Evolutionary conservation across 2,113 vertebrate species (phyloP), one percentile per base, ranked within the genome.

Genomic region (Paralichthys olivaceus): DNA sequence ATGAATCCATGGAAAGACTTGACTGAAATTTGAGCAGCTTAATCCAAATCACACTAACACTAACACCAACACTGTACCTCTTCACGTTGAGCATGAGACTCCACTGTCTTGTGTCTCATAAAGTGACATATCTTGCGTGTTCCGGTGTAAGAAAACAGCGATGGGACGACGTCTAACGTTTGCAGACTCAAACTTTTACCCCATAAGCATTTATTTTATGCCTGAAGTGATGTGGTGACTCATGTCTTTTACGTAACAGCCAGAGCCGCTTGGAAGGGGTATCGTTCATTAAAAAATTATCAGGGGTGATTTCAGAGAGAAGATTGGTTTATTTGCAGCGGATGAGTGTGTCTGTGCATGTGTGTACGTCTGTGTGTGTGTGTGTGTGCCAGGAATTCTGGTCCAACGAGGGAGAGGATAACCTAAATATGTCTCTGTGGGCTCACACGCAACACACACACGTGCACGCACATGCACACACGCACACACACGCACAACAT

Each of bases 271-370:
- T 84, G 69, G 80, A 80, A 70, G 59, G 66, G 70, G 75, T 54
- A 65, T 80, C 64, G 61, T 86, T 90, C 86, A 92, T 92, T 93
- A 89, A 90, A 91, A 80, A 90, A 88, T 83, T 4, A 91, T 90
- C 81, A 80, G 69, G 76, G 80, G 69, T 79, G 84, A 85, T 82
- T 83, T 87, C 75, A 61, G 55, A 77, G 81, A 69, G 54, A 54
- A 73, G 60, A 79, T 74, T 70, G 56, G 58, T 71, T 29, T 71
- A 67, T 80, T 71, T 83, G 63, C 40, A 69, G n/a, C 19, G 14
- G 60, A 61, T 49, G 45, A 49, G 45, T 20, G 45, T 3, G 14
- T 45, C 12, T 45, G 43, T 17, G 43, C 17, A 29, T 43, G 55
- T 47, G 72, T 64, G 43, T 4, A 5, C 34, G 34, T 37, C 34